Percentiles rank a stretch among this genome's conserved stretches.
Evolutionary conservation across 2,113 vertebrate genomes (phyloP).

Genomic region (Thunnus maccoyii): DNA sequence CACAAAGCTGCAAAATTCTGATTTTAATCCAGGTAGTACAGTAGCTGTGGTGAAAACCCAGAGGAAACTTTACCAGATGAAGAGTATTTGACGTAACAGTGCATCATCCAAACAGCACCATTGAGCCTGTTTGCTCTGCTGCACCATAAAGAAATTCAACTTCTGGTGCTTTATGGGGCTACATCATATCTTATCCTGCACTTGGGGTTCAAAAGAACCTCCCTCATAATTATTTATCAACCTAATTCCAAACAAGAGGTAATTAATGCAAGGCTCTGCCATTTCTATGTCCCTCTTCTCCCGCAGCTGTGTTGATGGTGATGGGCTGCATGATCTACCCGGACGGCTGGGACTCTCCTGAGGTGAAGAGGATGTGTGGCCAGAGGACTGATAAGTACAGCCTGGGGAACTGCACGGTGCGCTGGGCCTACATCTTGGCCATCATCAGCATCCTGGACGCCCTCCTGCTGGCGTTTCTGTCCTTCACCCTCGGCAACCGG

Average conservation of each 20-base stretch:
- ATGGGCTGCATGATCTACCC: conserved; percentile 98
- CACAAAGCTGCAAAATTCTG: neutral
- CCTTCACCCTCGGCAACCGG: conserved; percentile 94
- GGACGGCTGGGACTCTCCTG: conserved; percentile 93
- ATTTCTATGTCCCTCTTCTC: conserved; percentile 16
- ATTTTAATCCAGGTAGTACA: neutral
- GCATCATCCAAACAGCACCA: conserved; percentile 43
- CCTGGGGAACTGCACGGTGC: conserved; percentile 94
- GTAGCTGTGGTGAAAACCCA: neutral
- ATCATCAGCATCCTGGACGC: conserved; percentile 96
- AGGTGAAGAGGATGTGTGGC: conserved; percentile 94
- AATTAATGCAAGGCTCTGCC: conserved; percentile 25
- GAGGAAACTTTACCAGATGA: conserved; percentile 25
- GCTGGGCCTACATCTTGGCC: conserved; percentile 98
- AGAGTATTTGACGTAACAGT: conserved; percentile 25
- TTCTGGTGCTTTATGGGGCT: conserved; percentile 17
- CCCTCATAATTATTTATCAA: conserved; percentile 34
- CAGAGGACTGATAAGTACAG: conserved; percentile 93
- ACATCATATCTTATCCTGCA: conserved; percentile 15
- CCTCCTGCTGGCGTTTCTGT: conserved; percentile 91
- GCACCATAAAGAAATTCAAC: conserved; percentile 38
- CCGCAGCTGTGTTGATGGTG: conserved; percentile 89
- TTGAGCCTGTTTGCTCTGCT: conserved; percentile 31
- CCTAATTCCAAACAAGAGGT: conserved; percentile 31
- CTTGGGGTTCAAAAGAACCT: neutral